A percentile compares a stretch with the other conserved stretches of the same genome.
Evolutionary conservation across 2,888 invertebrate species (phyloP).

Genomic region (Eristalis intricaria): DNA sequence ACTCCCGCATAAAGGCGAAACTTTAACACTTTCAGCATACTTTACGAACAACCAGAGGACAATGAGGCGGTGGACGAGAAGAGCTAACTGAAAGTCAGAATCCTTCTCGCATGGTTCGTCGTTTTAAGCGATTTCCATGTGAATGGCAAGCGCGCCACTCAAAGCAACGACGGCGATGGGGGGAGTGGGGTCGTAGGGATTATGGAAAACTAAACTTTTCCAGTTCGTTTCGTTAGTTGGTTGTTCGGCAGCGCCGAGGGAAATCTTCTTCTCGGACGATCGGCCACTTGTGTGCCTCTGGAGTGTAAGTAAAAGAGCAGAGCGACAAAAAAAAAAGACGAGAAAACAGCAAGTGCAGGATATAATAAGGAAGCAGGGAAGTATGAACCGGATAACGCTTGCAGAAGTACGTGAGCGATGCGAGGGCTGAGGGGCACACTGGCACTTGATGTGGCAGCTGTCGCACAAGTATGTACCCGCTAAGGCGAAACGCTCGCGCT

Average conservation of each 20-base stretch:
- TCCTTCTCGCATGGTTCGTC: conserved; percentile 21
- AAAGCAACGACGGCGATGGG: conserved; percentile 22
- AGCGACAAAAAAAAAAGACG: background rate
- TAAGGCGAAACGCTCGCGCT: conserved; percentile 37
- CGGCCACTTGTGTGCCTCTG: conserved; percentile 44
- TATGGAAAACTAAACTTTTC: conserved; percentile 34
- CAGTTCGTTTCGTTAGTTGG: conserved; percentile 55
- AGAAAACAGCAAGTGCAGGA: conserved; percentile 4
- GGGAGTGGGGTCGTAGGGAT: conserved; percentile 23
- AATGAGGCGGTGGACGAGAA: conserved; percentile 13
- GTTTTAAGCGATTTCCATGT: conserved; percentile 59
- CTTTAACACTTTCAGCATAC: conserved; percentile 57
- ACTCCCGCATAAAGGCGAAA: conserved; percentile 45
- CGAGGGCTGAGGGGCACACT: background rate
- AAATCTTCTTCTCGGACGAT: conserved; percentile 65
- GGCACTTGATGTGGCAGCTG: conserved; percentile 59
- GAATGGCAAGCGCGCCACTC: conserved; percentile 62
- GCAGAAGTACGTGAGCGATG: background rate
- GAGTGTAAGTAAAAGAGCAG: background rate
- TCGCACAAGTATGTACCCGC: conserved; percentile 24
- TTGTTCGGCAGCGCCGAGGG: conserved; percentile 61
- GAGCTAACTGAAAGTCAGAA: conserved; percentile 3
- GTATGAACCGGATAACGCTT: background rate
- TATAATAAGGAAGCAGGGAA: conserved; percentile 10
- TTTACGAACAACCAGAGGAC: conserved; percentile 27